Conservation (phyloP, 1,140 invertebrate species). For the Danaus melanippus region DNA sequence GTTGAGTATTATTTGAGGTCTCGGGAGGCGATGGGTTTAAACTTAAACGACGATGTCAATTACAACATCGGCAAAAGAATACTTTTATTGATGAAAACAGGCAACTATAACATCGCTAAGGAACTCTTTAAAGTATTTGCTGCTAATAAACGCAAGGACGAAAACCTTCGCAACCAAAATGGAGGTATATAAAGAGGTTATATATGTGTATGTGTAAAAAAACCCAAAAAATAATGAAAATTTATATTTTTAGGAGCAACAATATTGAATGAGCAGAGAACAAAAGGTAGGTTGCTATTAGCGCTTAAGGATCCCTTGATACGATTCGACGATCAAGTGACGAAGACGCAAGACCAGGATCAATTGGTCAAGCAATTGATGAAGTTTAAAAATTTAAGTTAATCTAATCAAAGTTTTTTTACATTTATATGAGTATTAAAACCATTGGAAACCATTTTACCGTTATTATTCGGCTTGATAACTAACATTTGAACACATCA, state of each 20-base stretch:
- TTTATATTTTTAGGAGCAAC: slow-evolving; percentile 5
- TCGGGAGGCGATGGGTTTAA: slow-evolving; percentile 28
- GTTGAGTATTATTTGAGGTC: slow-evolving; percentile 37
- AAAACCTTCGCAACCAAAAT: too few species aligned
- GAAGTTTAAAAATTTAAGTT: slow-evolving; percentile 31
- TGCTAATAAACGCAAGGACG: slow-evolving; percentile 20
- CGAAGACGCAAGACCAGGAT: slow-evolving; percentile 16
- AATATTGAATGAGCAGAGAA: neutral
- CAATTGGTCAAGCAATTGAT: slow-evolving; percentile 31
- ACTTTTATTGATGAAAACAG: slow-evolving; percentile 33
- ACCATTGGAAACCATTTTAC: too few species aligned
- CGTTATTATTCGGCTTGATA: too few species aligned
- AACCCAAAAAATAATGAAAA: slow-evolving; percentile 7
- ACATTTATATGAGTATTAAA: slow-evolving; percentile 12
- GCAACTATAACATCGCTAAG: slow-evolving; percentile 41
- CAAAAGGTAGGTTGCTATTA: slow-evolving; percentile 11
- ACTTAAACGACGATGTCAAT: slow-evolving; percentile 33
- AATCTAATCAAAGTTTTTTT: slow-evolving; percentile 18
- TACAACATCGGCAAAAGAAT: slow-evolving; percentile 47
- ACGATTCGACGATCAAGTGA: slow-evolving; percentile 24
- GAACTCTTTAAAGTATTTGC: slow-evolving; percentile 50
- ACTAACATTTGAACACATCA: too few species aligned
- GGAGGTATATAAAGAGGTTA: too few species aligned
- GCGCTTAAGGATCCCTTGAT: slow-evolving; percentile 24
- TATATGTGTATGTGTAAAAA: neutral